These are phyloP conservation scores for Forbesichthys agassizii DNA, from an alignment of 2,113 vertebrate species.

Conservation along the genomic window DNA sequence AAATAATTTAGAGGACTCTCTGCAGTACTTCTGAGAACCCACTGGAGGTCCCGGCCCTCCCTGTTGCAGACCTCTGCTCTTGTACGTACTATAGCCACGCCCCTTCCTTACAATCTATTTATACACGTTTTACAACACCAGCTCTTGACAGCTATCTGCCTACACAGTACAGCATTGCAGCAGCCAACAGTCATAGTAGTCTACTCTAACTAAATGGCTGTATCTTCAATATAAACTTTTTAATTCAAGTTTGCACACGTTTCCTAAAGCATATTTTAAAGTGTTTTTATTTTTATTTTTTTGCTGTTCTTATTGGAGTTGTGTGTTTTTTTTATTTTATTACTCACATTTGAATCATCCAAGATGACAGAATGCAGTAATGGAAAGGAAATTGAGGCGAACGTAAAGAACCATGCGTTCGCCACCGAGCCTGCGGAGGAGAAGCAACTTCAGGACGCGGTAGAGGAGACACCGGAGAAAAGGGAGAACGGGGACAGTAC, in stretches of 20 bases:
- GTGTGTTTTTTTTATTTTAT: not conserved
- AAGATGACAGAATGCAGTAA: constrained; percentile 21
- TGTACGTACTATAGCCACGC: constrained; percentile 36
- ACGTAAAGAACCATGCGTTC: not conserved
- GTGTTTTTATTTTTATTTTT: not conserved
- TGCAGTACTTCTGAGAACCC: too few relatives aligned
- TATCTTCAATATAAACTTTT: not conserved
- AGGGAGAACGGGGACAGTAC: constrained; percentile 50
- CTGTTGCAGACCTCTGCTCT: constrained; percentile 6
- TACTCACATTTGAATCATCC: not conserved
- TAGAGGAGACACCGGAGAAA: constrained; percentile 21
- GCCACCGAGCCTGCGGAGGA: constrained; percentile 13
- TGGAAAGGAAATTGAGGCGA: constrained; percentile 32
- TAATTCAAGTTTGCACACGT: too few relatives aligned
- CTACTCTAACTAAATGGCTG: constrained; percentile 8
- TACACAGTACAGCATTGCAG: not conserved
- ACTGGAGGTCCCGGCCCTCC: too few relatives aligned
- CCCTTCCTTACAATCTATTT: constrained; percentile 49
- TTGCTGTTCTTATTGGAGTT: not conserved
- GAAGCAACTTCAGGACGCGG: not conserved
- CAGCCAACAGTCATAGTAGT: not conserved
- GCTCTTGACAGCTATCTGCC: constrained; percentile 23
- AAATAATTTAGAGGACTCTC: too few relatives aligned
- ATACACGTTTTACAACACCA: constrained; percentile 45
- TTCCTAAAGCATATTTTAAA: too few relatives aligned